These are phyloP conservation scores for Patella pellucida DNA, from an alignment of 2,888 invertebrate species.

Conservation along the genomic window DNA sequence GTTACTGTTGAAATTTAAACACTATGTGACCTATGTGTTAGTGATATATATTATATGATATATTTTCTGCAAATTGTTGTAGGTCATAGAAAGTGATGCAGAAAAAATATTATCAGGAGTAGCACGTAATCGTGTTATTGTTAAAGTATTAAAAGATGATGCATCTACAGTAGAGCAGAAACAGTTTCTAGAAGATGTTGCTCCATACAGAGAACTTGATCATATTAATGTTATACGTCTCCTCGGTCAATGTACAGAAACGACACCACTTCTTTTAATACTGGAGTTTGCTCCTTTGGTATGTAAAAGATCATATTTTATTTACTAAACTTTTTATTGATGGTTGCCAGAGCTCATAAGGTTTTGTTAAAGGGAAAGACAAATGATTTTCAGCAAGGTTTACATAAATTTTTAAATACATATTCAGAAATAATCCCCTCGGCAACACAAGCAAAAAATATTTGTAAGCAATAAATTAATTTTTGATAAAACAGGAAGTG, in stretches of 20 bases:
- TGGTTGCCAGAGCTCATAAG: too few species aligned
- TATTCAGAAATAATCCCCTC: too few species aligned
- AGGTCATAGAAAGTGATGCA: slow-evolving; percentile 85
- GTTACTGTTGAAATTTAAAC: too few species aligned
- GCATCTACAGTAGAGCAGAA: slow-evolving; percentile 83
- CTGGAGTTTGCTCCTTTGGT: slow-evolving; percentile 80
- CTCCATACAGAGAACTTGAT: slow-evolving; percentile 78
- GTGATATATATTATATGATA: too few species aligned
- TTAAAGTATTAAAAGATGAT: slow-evolving; percentile 84
- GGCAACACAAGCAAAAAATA: too few species aligned
- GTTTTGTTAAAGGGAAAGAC: too few species aligned
- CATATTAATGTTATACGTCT: slow-evolving; percentile 83
- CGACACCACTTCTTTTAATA: slow-evolving; percentile 83
- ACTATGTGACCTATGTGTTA: too few species aligned
- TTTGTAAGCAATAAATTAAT: too few species aligned
- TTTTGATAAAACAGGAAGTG: too few species aligned
- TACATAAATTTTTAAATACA: too few species aligned
- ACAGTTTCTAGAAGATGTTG: slow-evolving; percentile 83
- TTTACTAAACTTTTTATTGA: neutral
- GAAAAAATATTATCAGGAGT: slow-evolving; percentile 72
- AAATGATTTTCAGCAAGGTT: too few species aligned
- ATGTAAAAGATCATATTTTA: slow-evolving; percentile 32
- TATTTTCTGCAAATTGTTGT: slow-evolving; percentile 15
- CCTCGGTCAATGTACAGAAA: slow-evolving; percentile 82
- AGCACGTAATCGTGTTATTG: slow-evolving; percentile 77